Base-by-base conservation (phyloP, 1,140 invertebrate species). In the Acromyrmex charruanus region DNA sequence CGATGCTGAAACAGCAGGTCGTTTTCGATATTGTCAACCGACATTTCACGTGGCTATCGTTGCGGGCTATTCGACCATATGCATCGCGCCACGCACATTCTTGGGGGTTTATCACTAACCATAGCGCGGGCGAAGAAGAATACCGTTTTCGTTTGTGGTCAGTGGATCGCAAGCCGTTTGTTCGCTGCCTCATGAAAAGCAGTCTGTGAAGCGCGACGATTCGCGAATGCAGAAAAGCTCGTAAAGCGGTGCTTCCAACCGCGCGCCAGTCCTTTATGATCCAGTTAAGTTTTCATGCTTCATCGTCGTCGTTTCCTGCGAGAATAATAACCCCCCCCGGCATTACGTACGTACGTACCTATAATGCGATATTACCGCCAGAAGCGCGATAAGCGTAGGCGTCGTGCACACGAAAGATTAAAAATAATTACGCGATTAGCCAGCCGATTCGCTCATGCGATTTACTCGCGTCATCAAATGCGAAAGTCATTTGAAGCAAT, bases 261-360 rank as follows among this genome's bases (percentile, higher is more conserved):
- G 3, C 31, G 44, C 59, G n/a, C 44, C 53, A 16, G 65, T 51
- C 65, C 66, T 86, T 86, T 86, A 82, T 80, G 51, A 25, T n/a
- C 53, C 77, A 85, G 72, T 85, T 80, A 80, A 85, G 75, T 85
- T 79, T 85, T 85, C 84, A 77, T 75, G 80, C 69, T 59, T 84
- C 69, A 63, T 84, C 49, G 80, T 84, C 55, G 69, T 61, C 68
- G 68, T 61, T 49, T 44, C 80, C 69, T 61, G 39, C 39, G 80
- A 74, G 80, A 82, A 84, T 84, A 75, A 84, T 84, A 84, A 75
- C n/a, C 55, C 35, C 72, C 55, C 25, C 55, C 25, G n/a, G 69
- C 25, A 51, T 84, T 61, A 71, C 63, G 63, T 68, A 55, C 61
- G 77, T 61, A 72, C 49, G 28, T 55, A 69, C 21, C 39, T 71